Evolutionary conservation across 2,113 vertebrate genomes (phyloP).

Genomic region (Gymnorhina tibicen): DNA sequence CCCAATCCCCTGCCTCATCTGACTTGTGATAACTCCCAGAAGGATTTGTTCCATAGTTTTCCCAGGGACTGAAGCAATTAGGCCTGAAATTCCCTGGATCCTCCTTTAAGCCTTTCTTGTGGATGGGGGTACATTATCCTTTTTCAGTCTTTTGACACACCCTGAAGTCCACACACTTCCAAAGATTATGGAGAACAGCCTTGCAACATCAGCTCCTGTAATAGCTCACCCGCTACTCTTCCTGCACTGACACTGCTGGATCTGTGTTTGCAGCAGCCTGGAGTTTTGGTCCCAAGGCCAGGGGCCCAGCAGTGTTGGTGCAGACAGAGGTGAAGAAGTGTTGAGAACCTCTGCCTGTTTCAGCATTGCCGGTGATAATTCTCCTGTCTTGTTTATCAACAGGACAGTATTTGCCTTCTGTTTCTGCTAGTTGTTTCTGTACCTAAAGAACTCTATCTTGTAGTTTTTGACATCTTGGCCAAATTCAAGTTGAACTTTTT

Average conservation of each 20-base stretch:
- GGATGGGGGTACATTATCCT: too few species aligned
- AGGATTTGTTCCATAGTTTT: background rate
- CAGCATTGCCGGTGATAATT: accelerated
- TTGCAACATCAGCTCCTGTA: background rate
- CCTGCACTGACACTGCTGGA: background rate
- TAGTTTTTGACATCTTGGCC: background rate
- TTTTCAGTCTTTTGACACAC: background rate
- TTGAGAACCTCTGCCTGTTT: background rate
- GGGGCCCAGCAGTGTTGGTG: background rate
- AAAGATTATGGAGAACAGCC: background rate
- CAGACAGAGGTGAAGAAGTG: background rate
- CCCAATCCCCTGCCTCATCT: background rate
- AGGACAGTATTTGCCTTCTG: background rate
- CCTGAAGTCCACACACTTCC: background rate
- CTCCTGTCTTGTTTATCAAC: background rate
- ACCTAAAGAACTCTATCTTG: background rate
- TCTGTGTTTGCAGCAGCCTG: background rate
- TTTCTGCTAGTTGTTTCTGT: background rate
- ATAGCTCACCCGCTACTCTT: background rate
- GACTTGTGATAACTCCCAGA: background rate
- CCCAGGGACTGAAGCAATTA: background rate
- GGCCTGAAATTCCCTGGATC: background rate
- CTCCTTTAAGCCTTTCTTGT: background rate
- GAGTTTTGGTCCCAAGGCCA: background rate
- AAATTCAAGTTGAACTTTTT: background rate